These are phyloP conservation scores for Lucilia sericata DNA, from an alignment of 1,140 invertebrate species.

Conservation along the genomic window DNA sequence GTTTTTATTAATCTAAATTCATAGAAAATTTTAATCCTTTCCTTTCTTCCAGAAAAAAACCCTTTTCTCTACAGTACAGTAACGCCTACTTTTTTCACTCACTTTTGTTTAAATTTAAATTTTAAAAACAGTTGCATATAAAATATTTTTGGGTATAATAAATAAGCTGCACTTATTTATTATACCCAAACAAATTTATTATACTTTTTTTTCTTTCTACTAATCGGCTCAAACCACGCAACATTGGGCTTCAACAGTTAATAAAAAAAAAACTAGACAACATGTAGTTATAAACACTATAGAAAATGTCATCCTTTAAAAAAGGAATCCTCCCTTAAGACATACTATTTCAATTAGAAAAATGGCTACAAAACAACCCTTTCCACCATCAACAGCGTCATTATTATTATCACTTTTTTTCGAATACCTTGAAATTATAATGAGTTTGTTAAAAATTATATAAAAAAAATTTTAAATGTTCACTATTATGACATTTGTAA, in stretches of 20 bases:
- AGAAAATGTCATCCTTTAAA: neutral
- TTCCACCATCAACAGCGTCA: constrained; percentile 7
- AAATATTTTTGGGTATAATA: neutral
- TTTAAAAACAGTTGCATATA: neutral
- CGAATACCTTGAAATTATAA: constrained; percentile 41
- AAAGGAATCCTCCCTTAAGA: constrained; percentile 10
- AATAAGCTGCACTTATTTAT: neutral
- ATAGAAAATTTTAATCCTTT: neutral
- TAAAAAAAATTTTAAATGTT: neutral
- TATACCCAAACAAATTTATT: neutral
- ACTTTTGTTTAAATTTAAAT: neutral
- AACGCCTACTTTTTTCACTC: neutral
- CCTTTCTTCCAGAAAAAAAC: neutral
- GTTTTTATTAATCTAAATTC: neutral
- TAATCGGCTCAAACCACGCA: constrained; percentile 41
- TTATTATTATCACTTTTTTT: constrained; percentile 14
- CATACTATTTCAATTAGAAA: no score
- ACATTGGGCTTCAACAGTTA: neutral
- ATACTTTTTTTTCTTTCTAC: neutral
- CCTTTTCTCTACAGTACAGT: neutral
- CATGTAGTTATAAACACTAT: no score
- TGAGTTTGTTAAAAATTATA: constrained; percentile 25
- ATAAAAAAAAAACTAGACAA: constrained; percentile 29
- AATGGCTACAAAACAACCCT: constrained; percentile 40
- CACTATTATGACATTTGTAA: constrained; percentile 37